Conservation (phyloP, 2,888 invertebrate genomes). For the Cyclophora albipunctata region DNA sequence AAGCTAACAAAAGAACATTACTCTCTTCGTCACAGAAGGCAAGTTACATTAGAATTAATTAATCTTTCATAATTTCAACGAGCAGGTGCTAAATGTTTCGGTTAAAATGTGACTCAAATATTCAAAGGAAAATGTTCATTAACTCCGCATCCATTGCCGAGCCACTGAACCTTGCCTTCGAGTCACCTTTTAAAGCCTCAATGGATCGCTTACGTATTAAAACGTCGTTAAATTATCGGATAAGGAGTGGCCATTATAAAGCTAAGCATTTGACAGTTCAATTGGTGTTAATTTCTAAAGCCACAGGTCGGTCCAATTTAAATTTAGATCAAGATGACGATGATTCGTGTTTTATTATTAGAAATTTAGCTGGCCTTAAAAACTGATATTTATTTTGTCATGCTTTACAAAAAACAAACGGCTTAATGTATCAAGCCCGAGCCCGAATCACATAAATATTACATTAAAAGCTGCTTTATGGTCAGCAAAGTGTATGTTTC, state of each 20-base stretch:
- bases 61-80: slow-evolving; percentile 12
- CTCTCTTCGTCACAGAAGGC: background rate
- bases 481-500: too few species aligned
- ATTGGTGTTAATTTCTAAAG: slow-evolving; percentile 48
- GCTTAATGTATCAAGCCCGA: too few species aligned
- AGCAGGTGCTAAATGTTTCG: slow-evolving; percentile 18
- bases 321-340: slow-evolving; percentile 18
- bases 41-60: slow-evolving; percentile 10
- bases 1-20: too few species aligned
- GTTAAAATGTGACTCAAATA: slow-evolving; percentile 10
- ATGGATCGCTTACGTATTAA: background rate
- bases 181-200: background rate
- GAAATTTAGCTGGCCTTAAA: background rate
- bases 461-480: too few species aligned
- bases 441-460: too few species aligned
- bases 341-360: background rate
- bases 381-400: too few species aligned
- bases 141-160: slow-evolving; percentile 5
- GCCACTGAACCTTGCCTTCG: background rate
- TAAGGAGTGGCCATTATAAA: slow-evolving; percentile 6
- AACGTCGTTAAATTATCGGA: slow-evolving; percentile 3
- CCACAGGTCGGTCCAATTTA: slow-evolving; percentile 32
- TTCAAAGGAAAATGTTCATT: background rate
- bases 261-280: slow-evolving; percentile 44
- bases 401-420: too few species aligned